These are phyloP conservation scores for Dicyrtoma fusca DNA, from an alignment of 2,888 invertebrate species.

Conservation along the genomic window DNA sequence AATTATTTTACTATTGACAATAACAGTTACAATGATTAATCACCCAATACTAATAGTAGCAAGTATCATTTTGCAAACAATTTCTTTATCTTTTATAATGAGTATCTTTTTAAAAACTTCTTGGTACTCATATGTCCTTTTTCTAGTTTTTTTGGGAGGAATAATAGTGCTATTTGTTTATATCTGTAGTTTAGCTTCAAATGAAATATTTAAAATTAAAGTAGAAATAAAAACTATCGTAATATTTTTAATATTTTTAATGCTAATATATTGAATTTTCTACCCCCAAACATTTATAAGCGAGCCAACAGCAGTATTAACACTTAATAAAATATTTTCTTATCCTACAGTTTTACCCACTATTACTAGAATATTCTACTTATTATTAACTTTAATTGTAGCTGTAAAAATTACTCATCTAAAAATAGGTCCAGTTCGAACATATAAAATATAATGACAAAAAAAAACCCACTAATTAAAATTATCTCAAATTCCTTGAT, in stretches of 20 bases:
- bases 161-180: conserved; percentile 70
- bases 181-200: conserved; percentile 67
- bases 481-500: conserved; percentile 67
- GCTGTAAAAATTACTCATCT: conserved; percentile 67
- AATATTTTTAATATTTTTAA: too few species aligned
- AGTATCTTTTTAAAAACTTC: conserved; percentile 63
- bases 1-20: conserved; percentile 58
- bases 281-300: too few species aligned
- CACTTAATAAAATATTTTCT: not conserved
- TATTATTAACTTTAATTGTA: conserved; percentile 67
- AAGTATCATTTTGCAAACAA: conserved; percentile 64
- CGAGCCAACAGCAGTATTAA: too few species aligned
- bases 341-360: conserved; percentile 56
- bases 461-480: conserved; percentile 61
- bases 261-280: conserved; percentile 46
- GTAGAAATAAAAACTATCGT: conserved; percentile 54
- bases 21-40: conserved; percentile 59
- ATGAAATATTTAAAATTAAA: conserved; percentile 61
- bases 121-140: conserved; percentile 68
- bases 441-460: conserved; percentile 55
- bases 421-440: conserved; percentile 64
- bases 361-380: conserved; percentile 62
- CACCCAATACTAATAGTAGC: conserved; percentile 65
- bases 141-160: conserved; percentile 68
- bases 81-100: conserved; percentile 61